These are phyloP conservation scores for Stenichneumon culpator DNA, from an alignment of 2,888 invertebrate species.

Conservation along the genomic window DNA sequence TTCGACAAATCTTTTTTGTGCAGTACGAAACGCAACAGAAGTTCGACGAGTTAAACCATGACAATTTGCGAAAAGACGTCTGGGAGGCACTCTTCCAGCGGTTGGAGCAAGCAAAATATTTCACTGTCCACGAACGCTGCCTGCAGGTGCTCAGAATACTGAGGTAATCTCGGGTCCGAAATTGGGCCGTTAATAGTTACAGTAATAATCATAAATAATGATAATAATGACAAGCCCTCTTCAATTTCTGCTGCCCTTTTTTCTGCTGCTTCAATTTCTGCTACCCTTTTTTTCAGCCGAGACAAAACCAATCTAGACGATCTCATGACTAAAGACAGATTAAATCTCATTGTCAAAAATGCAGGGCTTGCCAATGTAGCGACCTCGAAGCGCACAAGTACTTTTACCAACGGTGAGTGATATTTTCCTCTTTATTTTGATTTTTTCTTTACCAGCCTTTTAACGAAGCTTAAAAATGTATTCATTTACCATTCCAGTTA, in stretches of 20 bases:
- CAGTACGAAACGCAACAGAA: conserved; percentile 87
- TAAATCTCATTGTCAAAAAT: conserved; percentile 89
- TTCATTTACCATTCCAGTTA: conserved; percentile 83
- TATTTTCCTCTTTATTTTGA: conserved; percentile 7
- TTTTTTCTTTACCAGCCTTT: conserved; percentile 35
- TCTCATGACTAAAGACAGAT: conserved; percentile 89
- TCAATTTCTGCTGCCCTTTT: conserved; percentile 59
- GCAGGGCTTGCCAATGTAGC: conserved; percentile 87
- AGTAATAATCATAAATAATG: not conserved
- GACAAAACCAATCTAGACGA: conserved; percentile 91
- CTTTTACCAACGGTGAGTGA: conserved; percentile 81
- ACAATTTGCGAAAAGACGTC: conserved; percentile 86
- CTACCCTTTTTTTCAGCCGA: conserved; percentile 87
- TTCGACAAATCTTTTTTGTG: conserved; percentile 72
- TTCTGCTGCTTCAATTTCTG: conserved; percentile 85
- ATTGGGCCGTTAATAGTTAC: not conserved
- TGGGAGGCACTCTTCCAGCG: conserved; percentile 88
- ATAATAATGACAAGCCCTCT: not conserved
- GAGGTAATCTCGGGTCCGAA: conserved; percentile 86
- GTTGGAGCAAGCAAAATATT: conserved; percentile 86
- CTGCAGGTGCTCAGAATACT: conserved; percentile 89
- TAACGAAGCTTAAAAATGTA: conserved; percentile 40
- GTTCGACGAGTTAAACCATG: conserved; percentile 88
- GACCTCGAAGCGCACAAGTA: conserved; percentile 83
- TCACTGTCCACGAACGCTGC: conserved; percentile 86